Conservation (phyloP, 2,888 invertebrate genomes). For the Mayetiola destructor region DNA sequence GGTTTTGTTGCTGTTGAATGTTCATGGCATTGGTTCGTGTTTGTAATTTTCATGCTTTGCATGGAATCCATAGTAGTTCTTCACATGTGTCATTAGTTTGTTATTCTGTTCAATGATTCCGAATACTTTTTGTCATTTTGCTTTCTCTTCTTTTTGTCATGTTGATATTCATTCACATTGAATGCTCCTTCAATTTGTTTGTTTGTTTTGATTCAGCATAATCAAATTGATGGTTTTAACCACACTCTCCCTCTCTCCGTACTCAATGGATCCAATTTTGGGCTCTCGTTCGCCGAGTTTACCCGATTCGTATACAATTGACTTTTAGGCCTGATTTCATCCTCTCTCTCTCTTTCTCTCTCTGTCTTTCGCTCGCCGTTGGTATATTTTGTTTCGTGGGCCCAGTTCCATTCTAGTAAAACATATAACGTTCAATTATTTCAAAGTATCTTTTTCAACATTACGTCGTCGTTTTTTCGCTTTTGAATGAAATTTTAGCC, state of each 20-base stretch:
- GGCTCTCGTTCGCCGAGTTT: background rate
- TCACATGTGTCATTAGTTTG: conserved; percentile 8
- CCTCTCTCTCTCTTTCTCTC: background rate
- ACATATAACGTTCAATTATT: background rate
- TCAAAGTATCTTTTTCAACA: background rate
- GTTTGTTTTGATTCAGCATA: too few species aligned
- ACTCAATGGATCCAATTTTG: background rate
- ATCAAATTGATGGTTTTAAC: conserved; percentile 10
- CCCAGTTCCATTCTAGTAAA: too few species aligned
- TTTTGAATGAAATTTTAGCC: background rate
- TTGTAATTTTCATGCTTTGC: background rate
- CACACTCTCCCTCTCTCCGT: conserved; percentile 12
- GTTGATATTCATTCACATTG: background rate
- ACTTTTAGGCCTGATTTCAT: background rate
- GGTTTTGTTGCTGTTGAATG: background rate
- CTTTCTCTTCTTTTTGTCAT: background rate
- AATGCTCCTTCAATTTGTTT: background rate
- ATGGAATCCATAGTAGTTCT: too few species aligned
- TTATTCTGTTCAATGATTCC: background rate
- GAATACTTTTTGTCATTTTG: background rate
- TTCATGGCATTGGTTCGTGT: background rate
- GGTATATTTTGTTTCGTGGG: background rate
- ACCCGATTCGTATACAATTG: background rate
- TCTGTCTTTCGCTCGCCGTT: background rate
- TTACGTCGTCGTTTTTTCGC: too few species aligned